Percentiles rank a stretch among this genome's conserved stretches.
phyloP scores from a whole-genome alignment of 2,888 invertebrate genomes.

The Portevinia maculata region DNA sequence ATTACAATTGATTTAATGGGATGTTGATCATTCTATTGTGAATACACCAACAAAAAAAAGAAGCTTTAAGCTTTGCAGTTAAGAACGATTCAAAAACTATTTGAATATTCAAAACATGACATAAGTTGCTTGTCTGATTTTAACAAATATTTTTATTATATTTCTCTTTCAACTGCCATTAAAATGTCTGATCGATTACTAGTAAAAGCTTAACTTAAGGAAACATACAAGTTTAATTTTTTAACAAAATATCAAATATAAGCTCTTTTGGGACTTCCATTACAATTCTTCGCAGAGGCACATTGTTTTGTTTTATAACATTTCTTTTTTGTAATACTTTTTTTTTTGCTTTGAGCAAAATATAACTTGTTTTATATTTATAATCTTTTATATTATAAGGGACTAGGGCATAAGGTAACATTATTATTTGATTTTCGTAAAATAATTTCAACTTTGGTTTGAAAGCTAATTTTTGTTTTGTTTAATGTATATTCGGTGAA shows the following conservation, averaged over 20 bases:
- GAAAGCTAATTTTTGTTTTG: slow-evolving; percentile 41
- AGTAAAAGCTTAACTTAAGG: background rate
- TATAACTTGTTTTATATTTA: slow-evolving; percentile 34
- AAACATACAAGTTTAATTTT: background rate
- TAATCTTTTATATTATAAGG: slow-evolving; percentile 31
- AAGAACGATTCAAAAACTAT: background rate
- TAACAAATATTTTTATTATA: background rate
- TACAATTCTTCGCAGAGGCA: slow-evolving; percentile 65
- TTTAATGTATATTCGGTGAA: background rate
- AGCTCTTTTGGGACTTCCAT: slow-evolving; percentile 37
- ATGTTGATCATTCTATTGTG: too few species aligned
- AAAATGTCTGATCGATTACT: background rate
- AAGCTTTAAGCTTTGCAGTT: too few species aligned
- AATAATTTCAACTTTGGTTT: slow-evolving; percentile 37
- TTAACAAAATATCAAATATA: background rate
- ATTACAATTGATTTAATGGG: too few species aligned
- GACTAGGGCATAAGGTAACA: slow-evolving; percentile 57
- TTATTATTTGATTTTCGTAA: slow-evolving; percentile 56
- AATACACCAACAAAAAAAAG: too few species aligned
- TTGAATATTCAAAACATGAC: background rate
- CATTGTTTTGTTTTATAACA: slow-evolving; percentile 37
- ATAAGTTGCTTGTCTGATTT: background rate
- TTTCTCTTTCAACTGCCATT: background rate
- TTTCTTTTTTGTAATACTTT: slow-evolving; percentile 14
- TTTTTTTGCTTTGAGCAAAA: slow-evolving; percentile 42